phyloP scores from a whole-genome alignment of 2,797 vertebrate genomes.

The Pangasius mekongensis region DNA sequence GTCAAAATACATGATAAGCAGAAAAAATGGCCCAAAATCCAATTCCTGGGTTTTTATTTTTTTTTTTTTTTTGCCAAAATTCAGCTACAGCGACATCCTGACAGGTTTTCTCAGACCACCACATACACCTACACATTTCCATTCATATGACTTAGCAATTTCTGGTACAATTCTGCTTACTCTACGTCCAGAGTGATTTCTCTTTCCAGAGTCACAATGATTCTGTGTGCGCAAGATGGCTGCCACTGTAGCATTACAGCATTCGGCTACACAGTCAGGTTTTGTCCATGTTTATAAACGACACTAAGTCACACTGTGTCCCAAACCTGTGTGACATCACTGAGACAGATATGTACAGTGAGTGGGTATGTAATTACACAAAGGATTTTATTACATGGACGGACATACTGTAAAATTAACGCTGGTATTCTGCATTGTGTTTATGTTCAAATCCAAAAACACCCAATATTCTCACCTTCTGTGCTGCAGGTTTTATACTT shows the following conservation, averaged over 20 bases:
- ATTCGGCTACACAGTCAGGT: neutral
- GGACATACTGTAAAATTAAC: neutral
- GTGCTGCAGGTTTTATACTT: neutral
- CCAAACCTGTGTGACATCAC: neutral
- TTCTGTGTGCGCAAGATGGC: neutral
- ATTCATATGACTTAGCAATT: neutral
- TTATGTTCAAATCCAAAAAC: neutral
- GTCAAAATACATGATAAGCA: neutral
- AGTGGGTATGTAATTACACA: neutral
- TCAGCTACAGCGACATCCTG: neutral
- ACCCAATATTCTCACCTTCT: neutral
- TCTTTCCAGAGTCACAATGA: neutral
- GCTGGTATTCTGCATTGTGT: neutral
- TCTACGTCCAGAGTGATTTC: neutral
- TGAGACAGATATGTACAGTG: neutral
- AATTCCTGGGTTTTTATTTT: too few relatives aligned
- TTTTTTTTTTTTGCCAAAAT: neutral
- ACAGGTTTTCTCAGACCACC: too few relatives aligned
- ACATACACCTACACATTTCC: neutral
- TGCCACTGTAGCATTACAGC: neutral
- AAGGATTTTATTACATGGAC: neutral
- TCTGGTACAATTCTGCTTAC: neutral
- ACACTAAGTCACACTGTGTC: neutral
- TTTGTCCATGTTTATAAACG: neutral
- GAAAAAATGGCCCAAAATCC: too few relatives aligned